These are phyloP conservation scores for Dascyllus trimaculatus DNA, from an alignment of 2,113 vertebrate species.

Conservation along the genomic window DNA sequence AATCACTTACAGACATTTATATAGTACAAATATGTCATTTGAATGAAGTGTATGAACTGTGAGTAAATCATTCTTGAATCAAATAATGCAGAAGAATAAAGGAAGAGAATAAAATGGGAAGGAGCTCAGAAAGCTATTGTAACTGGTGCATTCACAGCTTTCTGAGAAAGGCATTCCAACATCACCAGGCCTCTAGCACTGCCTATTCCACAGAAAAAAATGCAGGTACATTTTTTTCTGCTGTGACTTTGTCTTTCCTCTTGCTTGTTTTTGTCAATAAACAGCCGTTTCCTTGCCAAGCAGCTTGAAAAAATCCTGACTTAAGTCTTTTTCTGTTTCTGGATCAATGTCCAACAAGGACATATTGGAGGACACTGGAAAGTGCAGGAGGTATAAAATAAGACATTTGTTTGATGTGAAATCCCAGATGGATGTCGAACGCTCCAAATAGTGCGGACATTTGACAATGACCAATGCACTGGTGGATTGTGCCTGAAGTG, in stretches of 20 bases:
- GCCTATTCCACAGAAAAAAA: background rate
- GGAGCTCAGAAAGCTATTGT: too few species aligned
- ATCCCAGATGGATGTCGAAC: constrained; percentile 44
- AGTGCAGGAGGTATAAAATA: constrained; percentile 22
- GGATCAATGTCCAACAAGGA: constrained; percentile 38
- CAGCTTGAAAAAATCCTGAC: constrained; percentile 38
- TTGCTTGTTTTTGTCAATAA: constrained; percentile 1
- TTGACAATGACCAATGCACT: constrained; percentile 58
- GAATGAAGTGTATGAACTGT: too few species aligned
- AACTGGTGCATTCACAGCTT: too few species aligned
- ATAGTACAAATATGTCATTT: too few species aligned
- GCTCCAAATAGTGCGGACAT: constrained; percentile 28
- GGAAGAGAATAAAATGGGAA: too few species aligned
- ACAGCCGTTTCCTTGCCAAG: constrained; percentile 12
- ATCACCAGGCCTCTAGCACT: background rate
- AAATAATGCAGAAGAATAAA: too few species aligned
- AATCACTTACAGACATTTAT: too few species aligned
- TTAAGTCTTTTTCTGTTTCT: constrained; percentile 23
- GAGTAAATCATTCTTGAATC: too few species aligned
- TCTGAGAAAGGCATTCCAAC: background rate
- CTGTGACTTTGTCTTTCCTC: background rate
- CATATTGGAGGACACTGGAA: constrained; percentile 27
- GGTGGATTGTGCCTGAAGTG: constrained; percentile 67
- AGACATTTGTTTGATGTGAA: constrained; percentile 45
- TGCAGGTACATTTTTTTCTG: background rate